These are phyloP conservation scores for Drosophila bocqueti DNA, from an alignment of 1,140 invertebrate genomes.

Conservation along the genomic window DNA sequence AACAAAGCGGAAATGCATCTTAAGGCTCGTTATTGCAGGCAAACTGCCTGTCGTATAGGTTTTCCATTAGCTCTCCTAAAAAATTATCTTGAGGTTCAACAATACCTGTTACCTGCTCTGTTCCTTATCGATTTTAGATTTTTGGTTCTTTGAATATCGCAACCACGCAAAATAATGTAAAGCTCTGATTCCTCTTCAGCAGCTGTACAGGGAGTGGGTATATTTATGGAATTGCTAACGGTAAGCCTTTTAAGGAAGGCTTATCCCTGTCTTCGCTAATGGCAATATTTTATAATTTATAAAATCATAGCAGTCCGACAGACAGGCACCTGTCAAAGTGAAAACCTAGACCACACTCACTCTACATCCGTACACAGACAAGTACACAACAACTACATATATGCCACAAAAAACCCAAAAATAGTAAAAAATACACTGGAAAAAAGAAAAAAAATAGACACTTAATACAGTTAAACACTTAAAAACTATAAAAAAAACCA, in stretches of 20 bases:
- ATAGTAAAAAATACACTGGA: conserved; percentile 12
- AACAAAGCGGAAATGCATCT: background rate
- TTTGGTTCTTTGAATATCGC: no score
- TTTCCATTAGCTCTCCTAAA: no score
- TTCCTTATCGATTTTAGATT: no score
- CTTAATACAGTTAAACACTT: background rate
- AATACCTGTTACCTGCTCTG: no score
- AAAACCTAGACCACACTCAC: background rate
- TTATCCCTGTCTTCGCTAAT: no score
- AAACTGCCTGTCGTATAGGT: no score
- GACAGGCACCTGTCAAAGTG: background rate
- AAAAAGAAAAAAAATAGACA: conserved; percentile 6
- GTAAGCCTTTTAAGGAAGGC: background rate
- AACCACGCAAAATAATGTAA: no score
- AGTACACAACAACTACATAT: conserved; percentile 16
- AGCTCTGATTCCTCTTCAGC: no score
- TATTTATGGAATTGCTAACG: background rate
- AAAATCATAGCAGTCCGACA: background rate
- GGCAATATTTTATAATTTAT: no score
- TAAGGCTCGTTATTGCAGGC: no score
- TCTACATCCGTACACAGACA: conserved; percentile 12
- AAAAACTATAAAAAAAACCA: background rate
- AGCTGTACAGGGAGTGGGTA: no score
- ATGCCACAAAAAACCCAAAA: background rate
- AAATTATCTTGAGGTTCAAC: no score